A percentile compares a stretch with the other conserved stretches of the same genome.
These are phyloP conservation scores for Sturmia bella DNA, from an alignment of 2,888 invertebrate genomes.

Conservation along the genomic window DNA sequence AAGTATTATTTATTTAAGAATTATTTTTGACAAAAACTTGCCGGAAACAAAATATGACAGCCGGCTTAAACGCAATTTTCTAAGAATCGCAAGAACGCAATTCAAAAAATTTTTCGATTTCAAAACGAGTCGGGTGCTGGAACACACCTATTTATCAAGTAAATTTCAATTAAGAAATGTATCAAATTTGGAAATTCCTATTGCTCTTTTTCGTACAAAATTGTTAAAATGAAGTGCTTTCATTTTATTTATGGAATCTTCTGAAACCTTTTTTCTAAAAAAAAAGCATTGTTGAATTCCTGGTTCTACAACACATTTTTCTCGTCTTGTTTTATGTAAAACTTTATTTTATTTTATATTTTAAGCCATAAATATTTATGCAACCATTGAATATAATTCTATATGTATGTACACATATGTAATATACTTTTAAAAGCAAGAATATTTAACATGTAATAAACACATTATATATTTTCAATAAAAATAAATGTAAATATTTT, in stretches of 20 bases:
- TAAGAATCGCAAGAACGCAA: no score
- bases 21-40: no score
- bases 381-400: slow-evolving; percentile 44
- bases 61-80: no score
- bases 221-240: not conserved
- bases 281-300: slow-evolving; percentile 22
- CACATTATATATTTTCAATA: not conserved
- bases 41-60: no score
- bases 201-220: no score
- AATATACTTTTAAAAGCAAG: slow-evolving; percentile 3
- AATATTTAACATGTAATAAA: slow-evolving; percentile 12
- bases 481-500: slow-evolving; percentile 43
- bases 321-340: slow-evolving; percentile 26
- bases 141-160: no score
- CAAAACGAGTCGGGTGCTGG: no score
- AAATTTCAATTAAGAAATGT: no score
- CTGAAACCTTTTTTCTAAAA: not conserved
- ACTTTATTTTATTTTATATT: slow-evolving; percentile 13
- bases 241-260: not conserved
- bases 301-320: slow-evolving; percentile 1
- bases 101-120: no score
- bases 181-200: no score
- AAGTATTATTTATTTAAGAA: no score
- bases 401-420: slow-evolving; percentile 32
- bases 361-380: slow-evolving; percentile 68